phyloP scores from a whole-genome alignment of 92 coral and sea anemone genomes.

The Parazoanthus darwini region DNA sequence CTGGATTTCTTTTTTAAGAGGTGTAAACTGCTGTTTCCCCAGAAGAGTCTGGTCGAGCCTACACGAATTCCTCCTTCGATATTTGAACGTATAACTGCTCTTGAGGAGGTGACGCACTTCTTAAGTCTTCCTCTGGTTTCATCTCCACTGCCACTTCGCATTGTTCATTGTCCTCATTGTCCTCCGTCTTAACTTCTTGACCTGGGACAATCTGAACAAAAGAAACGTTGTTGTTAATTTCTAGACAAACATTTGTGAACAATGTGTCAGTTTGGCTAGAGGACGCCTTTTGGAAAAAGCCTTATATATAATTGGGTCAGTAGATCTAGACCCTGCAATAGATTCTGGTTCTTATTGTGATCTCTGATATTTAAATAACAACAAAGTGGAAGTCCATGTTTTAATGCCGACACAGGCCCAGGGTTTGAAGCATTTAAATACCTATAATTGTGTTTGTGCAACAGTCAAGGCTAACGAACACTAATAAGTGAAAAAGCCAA shows the following conservation, averaged over 20 bases:
- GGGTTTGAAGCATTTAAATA: no score
- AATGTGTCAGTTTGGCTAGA: no score
- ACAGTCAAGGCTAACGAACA: neutral
- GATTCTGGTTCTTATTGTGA: no score
- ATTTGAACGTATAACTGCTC: neutral
- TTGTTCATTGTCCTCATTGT: neutral
- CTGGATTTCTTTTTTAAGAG: no score
- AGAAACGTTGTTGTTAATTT: neutral
- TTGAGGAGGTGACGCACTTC: neutral
- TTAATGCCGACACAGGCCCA: no score
- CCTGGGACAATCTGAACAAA: neutral
- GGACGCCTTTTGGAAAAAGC: no score
- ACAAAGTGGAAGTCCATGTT: no score
- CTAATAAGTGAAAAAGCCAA: neutral
- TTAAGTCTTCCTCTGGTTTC: neutral
- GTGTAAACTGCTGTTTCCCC: no score
- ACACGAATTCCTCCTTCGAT: conserved; percentile 24
- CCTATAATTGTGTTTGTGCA: no score
- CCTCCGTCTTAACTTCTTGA: neutral
- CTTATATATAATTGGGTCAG: neutral
- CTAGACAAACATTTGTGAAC: neutral
- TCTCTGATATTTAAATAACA: no score
- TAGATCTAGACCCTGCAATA: neutral
- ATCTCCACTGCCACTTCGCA: conserved; percentile 11
- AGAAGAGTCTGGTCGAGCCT: neutral